A percentile compares a stretch with the other conserved stretches of the same genome.
Evolutionary conservation across 2,888 invertebrate species (phyloP).

Genomic region (Epistrophe eligans): DNA sequence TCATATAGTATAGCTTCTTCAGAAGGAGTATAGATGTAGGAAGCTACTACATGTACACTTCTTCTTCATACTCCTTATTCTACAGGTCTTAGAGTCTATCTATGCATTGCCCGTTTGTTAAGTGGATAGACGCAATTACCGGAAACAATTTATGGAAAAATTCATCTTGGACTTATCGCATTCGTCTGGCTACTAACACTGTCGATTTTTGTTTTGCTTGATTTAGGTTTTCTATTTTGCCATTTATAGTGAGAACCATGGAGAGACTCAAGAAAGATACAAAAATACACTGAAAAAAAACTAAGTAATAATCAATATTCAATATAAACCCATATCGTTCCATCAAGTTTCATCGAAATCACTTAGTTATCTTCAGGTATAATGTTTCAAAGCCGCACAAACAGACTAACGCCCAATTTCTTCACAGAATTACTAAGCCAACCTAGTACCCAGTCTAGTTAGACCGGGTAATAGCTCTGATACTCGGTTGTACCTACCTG

Average conservation of each 20-base stretch:
- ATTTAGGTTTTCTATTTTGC: background rate
- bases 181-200: constrained; percentile 63
- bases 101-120: constrained; percentile 43
- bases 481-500: too few relatives aligned
- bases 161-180: constrained; percentile 72
- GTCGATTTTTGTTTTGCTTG: constrained; percentile 18
- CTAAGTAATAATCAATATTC: too few relatives aligned
- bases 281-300: constrained; percentile 7
- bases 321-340: too few relatives aligned
- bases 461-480: too few relatives aligned
- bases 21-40: constrained; percentile 10
- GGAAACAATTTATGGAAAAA: constrained; percentile 76
- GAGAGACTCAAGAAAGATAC: background rate
- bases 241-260: background rate
- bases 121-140: constrained; percentile 75
- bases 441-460: too few relatives aligned
- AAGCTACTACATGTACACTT: too few relatives aligned
- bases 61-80: background rate
- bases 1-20: background rate
- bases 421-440: too few relatives aligned
- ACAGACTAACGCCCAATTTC: too few relatives aligned
- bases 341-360: too few relatives aligned
- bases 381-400: too few relatives aligned
- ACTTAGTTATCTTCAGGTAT: too few relatives aligned
- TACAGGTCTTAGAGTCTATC: constrained; percentile 1